These are phyloP conservation scores for Sander vitreus DNA, from an alignment of 2,113 vertebrate genomes.

Conservation along the genomic window DNA sequence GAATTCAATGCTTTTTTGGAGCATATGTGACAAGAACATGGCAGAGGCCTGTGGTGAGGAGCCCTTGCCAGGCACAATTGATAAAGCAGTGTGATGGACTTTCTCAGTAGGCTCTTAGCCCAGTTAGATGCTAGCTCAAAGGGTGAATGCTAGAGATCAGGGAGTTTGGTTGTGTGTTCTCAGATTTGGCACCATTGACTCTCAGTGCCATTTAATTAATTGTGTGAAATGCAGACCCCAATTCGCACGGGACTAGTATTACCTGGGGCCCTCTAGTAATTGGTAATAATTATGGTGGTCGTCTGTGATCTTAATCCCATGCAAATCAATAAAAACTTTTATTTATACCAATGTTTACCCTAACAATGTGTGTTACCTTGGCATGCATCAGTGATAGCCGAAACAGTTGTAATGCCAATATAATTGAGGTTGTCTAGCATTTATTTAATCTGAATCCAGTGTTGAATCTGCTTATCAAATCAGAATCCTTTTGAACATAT, in stretches of 20 bases:
- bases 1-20: conserved; percentile 12
- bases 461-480: not conserved
- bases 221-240: not conserved
- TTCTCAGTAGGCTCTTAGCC: conserved; percentile 40
- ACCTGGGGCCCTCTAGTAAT: too few relatives aligned
- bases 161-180: conserved; percentile 6
- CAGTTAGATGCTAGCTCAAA: conserved; percentile 22
- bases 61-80: conserved; percentile 15
- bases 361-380: not conserved
- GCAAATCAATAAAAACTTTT: too few relatives aligned
- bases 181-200: not conserved
- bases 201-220: conserved; percentile 1
- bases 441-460: not conserved
- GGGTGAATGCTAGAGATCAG: conserved; percentile 31
- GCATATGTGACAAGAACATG: conserved; percentile 26
- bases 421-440: not conserved
- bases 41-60: conserved; percentile 24
- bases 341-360: too few relatives aligned
- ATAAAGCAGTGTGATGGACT: conserved; percentile 28
- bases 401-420: not conserved
- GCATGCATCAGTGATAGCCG: not conserved
- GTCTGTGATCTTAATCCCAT: too few relatives aligned
- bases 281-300: too few relatives aligned
- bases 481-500: not conserved
- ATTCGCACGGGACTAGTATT: too few relatives aligned